phyloP scores from a whole-genome alignment of 2,888 invertebrate genomes.

The Melanchra persicariae region DNA sequence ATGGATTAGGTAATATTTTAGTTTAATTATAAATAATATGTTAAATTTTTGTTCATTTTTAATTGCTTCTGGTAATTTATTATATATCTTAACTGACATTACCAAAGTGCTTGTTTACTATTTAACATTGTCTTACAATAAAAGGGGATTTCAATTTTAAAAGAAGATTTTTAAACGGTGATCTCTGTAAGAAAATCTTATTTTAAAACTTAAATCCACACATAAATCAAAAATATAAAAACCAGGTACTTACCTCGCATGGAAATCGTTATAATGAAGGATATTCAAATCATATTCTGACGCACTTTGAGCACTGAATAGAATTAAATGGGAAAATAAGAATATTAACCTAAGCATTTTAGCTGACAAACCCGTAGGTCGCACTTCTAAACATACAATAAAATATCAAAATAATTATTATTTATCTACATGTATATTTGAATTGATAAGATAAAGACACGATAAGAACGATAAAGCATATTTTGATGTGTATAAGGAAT shows the following conservation, averaged over 20 bases:
- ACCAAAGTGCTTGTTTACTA: fast-evolving
- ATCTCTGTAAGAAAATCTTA: too few relatives aligned
- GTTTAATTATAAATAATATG: too few relatives aligned
- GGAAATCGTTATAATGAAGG: slow-evolving; percentile 87
- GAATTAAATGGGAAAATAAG: slow-evolving; percentile 52
- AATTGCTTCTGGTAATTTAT: too few relatives aligned
- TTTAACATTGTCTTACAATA: not conserved
- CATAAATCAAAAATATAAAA: not conserved
- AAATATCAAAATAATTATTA: not conserved
- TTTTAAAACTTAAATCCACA: not conserved
- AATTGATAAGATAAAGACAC: slow-evolving; percentile 32
- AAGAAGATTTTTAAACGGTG: too few relatives aligned
- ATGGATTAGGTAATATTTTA: too few relatives aligned
- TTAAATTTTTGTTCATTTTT: too few relatives aligned
- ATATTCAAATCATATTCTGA: slow-evolving; percentile 79
- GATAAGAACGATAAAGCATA: slow-evolving; percentile 25
- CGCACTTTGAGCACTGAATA: slow-evolving; percentile 66
- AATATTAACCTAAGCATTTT: slow-evolving; percentile 29
- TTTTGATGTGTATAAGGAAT: not conserved
- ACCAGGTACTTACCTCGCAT: slow-evolving; percentile 79
- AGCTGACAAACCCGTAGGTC: not conserved
- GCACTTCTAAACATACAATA: slow-evolving; percentile 3
- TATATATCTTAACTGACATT: too few relatives aligned
- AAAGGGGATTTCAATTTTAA: too few relatives aligned
- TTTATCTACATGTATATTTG: slow-evolving; percentile 8